Conservation (phyloP, 2,113 vertebrate species). For the Regulus satrapa region DNA sequence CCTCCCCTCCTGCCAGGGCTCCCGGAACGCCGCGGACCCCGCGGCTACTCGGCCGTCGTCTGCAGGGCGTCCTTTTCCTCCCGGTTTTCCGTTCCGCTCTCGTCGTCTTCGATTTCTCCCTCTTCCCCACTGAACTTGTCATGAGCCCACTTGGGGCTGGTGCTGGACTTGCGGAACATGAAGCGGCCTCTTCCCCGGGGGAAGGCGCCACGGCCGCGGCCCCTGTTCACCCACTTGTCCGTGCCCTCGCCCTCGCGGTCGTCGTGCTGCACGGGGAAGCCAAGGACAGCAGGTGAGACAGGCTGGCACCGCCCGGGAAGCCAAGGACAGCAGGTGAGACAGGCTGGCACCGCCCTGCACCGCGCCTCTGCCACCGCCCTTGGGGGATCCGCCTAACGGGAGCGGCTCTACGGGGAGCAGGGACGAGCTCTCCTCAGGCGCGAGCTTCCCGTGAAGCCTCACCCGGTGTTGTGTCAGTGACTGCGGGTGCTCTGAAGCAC, state of each 20-base stretch:
- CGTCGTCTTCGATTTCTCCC: slow-evolving; percentile 79
- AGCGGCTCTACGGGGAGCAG: not conserved
- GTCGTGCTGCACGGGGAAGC: slow-evolving; percentile 79
- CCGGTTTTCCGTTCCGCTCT: slow-evolving; percentile 80
- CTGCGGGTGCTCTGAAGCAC: not conserved
- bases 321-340: not conserved
- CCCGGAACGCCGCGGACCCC: not conserved
- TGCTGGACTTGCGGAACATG: slow-evolving; percentile 87
- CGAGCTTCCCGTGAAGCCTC: not conserved
- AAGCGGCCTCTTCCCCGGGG: slow-evolving; percentile 84
- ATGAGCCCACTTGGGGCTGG: slow-evolving; percentile 87
- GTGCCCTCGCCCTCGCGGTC: slow-evolving; percentile 85
- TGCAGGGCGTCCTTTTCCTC: slow-evolving; percentile 74
- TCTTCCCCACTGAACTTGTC: slow-evolving; percentile 89
- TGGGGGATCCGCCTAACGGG: not conserved
- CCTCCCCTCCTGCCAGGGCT: slow-evolving; percentile 43
- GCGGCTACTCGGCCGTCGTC: slow-evolving; percentile 68
- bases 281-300: not conserved
- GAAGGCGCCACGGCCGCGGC: slow-evolving; percentile 80
- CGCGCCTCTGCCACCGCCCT: not conserved
- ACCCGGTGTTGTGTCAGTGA: not conserved
- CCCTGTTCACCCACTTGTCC: slow-evolving; percentile 79
- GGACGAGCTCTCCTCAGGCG: not conserved
- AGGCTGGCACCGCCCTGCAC: not conserved
- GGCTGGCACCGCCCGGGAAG: not conserved